phyloP scores from a whole-genome alignment of 2,113 vertebrate genomes.

The Laticauda colubrina region DNA sequence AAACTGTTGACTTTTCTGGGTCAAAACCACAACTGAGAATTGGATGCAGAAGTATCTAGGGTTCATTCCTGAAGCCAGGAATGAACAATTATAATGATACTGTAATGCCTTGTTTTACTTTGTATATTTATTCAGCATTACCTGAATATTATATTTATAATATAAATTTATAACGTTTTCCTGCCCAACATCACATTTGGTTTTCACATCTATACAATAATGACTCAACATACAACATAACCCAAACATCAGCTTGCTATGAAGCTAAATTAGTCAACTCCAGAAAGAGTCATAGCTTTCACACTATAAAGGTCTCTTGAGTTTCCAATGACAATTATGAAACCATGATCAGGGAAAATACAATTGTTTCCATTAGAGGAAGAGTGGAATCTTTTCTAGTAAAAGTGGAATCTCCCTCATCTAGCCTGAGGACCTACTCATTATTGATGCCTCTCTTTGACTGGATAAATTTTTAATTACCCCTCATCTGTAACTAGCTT shows the following conservation, averaged over 20 bases:
- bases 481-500: background rate
- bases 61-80: background rate
- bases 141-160: background rate
- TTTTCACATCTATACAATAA: no score
- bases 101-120: background rate
- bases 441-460: background rate
- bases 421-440: background rate
- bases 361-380: background rate
- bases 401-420: background rate
- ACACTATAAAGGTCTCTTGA: background rate
- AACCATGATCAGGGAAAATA: background rate
- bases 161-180: background rate
- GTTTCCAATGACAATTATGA: background rate
- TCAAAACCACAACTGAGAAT: background rate
- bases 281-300: background rate
- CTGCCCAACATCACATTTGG: no score
- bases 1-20: background rate
- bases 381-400: background rate
- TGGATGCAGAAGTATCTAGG: background rate
- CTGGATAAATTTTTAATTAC: background rate
- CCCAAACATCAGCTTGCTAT: background rate
- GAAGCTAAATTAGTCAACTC: background rate
- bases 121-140: background rate
- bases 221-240: background rate
- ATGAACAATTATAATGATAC: background rate